A percentile compares a stretch with the other conserved stretches of the same genome.
Evolutionary conservation across 2,113 vertebrate genomes (phyloP).

Genomic region (Strix aluco): DNA sequence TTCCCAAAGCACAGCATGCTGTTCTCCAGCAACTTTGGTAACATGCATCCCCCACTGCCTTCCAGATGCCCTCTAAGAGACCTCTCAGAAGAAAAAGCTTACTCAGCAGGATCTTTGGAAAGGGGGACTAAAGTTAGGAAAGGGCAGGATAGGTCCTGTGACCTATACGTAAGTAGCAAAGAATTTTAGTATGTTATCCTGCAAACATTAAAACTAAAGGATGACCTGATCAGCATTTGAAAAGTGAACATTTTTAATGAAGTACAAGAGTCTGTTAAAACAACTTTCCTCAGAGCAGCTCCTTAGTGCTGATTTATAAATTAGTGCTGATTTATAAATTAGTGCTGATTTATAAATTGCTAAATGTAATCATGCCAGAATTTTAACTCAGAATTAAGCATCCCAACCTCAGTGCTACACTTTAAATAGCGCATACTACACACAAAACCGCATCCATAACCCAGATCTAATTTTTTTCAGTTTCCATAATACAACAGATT

Average conservation of each 20-base stretch:
- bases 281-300: not conserved
- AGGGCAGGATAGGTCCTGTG: not conserved
- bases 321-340: not conserved
- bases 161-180: not conserved
- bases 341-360: not conserved
- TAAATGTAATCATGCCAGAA: not conserved
- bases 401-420: not conserved
- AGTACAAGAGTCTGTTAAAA: not conserved
- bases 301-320: not conserved
- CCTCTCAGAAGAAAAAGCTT: not conserved
- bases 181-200: not conserved
- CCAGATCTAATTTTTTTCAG: not conserved
- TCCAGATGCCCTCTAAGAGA: not conserved
- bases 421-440: not conserved
- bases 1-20: not conserved
- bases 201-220: not conserved
- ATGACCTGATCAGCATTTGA: not conserved
- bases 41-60: not conserved
- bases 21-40: not conserved
- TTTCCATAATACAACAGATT: not conserved
- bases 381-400: not conserved
- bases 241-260: not conserved
- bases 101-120: not conserved
- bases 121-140: not conserved
- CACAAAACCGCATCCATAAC: not conserved